Conservation (phyloP, 2,797 vertebrate species). For the Danio albolineatus region DNA sequence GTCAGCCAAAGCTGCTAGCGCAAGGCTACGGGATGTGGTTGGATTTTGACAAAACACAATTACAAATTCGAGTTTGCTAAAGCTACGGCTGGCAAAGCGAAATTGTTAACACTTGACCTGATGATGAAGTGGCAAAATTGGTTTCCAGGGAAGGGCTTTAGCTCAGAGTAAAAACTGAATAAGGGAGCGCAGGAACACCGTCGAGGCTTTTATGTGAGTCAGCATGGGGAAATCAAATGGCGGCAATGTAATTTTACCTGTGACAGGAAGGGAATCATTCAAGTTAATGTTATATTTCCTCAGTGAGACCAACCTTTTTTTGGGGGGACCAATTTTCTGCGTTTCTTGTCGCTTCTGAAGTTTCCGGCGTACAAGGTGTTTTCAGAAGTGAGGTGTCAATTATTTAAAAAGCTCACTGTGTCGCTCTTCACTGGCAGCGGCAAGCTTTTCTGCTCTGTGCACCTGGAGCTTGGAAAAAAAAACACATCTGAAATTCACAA, state of each 20-base stretch:
- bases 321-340: slow-evolving; percentile 5
- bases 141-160: slow-evolving; percentile 71
- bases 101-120: slow-evolving; percentile 81
- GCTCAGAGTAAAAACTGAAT: slow-evolving; percentile 66
- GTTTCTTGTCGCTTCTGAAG: slow-evolving; percentile 32
- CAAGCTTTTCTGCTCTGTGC: neutral
- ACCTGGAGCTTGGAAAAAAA: slow-evolving; percentile 28
- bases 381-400: slow-evolving; percentile 26
- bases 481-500: slow-evolving; percentile 19
- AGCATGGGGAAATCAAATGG: slow-evolving; percentile 62
- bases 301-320: slow-evolving; percentile 47
- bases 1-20: slow-evolving; percentile 37
- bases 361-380: slow-evolving; percentile 17
- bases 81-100: slow-evolving; percentile 68
- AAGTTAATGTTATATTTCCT: slow-evolving; percentile 56
- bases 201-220: slow-evolving; percentile 59
- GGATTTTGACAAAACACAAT: slow-evolving; percentile 73
- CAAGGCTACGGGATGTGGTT: slow-evolving; percentile 47
- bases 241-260: slow-evolving; percentile 49
- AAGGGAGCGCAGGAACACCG: slow-evolving; percentile 56
- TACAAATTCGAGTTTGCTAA: slow-evolving; percentile 74
- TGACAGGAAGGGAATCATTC: slow-evolving; percentile 50
- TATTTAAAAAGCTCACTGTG: slow-evolving; percentile 36
- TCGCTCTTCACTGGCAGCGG: slow-evolving; percentile 8
- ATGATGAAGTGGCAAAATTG: slow-evolving; percentile 73